Percentiles rank a stretch among this genome's conserved stretches.
Evolutionary conservation across 2,888 invertebrate genomes (phyloP).

Genomic region (Nephrocerus scutellatus): DNA sequence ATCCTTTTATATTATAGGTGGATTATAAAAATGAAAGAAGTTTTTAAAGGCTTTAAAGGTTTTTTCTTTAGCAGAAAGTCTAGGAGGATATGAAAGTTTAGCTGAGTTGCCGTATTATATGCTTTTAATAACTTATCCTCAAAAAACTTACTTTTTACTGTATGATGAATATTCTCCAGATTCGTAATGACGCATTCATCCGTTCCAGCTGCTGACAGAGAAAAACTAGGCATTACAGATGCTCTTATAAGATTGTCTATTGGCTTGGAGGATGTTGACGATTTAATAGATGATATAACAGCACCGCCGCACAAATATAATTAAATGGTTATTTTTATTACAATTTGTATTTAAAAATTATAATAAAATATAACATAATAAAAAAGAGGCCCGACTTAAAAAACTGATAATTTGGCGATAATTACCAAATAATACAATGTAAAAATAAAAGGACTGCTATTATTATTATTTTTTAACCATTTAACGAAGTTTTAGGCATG

Average conservation of each 20-base stretch:
- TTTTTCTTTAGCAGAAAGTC: constrained; percentile 79
- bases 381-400: too few species aligned
- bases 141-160: not conserved
- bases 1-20: constrained; percentile 74
- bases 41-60: constrained; percentile 68
- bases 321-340: too few species aligned
- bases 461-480: too few species aligned
- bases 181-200: constrained; percentile 88
- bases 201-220: constrained; percentile 64
- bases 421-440: too few species aligned
- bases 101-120: constrained; percentile 84
- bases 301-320: too few species aligned
- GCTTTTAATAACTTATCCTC: not conserved
- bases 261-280: constrained; percentile 47
- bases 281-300: not conserved
- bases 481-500: too few species aligned
- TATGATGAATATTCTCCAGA: constrained; percentile 48
- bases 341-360: too few species aligned
- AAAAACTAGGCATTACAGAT: constrained; percentile 67
- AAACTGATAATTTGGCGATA: too few species aligned
- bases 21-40: constrained; percentile 57
- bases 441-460: too few species aligned
- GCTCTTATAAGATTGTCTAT: constrained; percentile 76
- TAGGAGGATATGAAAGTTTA: constrained; percentile 87
- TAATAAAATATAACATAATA: too few species aligned